Evolutionary conservation across 2,113 vertebrate genomes (phyloP).

Genomic region (Ifrita kowaldi): DNA sequence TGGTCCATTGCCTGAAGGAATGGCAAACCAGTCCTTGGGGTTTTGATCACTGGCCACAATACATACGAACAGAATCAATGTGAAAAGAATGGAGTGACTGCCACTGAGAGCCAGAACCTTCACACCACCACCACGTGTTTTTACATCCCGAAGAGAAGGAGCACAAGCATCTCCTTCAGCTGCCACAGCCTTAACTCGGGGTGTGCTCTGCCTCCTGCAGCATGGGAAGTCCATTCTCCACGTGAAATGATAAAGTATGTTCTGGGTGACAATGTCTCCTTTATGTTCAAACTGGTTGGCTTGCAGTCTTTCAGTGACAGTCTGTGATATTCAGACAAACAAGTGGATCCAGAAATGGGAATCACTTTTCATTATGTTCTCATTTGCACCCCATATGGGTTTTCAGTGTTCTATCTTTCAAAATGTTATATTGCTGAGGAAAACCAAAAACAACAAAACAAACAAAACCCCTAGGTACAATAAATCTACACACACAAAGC

Average conservation of each 20-base stretch:
- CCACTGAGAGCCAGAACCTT: not conserved
- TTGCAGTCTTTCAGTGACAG: not conserved
- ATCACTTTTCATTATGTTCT: slow-evolving; percentile 42
- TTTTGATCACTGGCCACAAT: not conserved
- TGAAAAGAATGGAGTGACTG: not conserved
- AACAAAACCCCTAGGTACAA: slow-evolving; percentile 30
- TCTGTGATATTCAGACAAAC: slow-evolving; percentile 19
- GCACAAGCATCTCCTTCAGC: not conserved
- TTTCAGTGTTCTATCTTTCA: slow-evolving; percentile 2
- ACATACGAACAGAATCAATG: fast-evolving
- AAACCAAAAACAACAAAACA: slow-evolving; percentile 13
- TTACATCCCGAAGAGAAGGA: not conserved
- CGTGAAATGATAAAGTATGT: not conserved
- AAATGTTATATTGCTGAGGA: not conserved
- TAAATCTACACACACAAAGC: not conserved
- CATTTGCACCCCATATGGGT: slow-evolving; percentile 32
- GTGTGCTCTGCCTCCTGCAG: not conserved
- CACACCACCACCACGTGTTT: not conserved
- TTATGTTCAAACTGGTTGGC: not conserved
- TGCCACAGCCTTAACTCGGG: not conserved
- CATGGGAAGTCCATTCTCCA: not conserved
- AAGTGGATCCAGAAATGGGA: slow-evolving; percentile 4
- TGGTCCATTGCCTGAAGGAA: not conserved
- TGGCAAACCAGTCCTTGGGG: not conserved
- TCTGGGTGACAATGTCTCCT: not conserved